Base-by-base conservation (phyloP, 35 echinoderm and acorn worm species). In the Lytechinus pictus region DNA sequence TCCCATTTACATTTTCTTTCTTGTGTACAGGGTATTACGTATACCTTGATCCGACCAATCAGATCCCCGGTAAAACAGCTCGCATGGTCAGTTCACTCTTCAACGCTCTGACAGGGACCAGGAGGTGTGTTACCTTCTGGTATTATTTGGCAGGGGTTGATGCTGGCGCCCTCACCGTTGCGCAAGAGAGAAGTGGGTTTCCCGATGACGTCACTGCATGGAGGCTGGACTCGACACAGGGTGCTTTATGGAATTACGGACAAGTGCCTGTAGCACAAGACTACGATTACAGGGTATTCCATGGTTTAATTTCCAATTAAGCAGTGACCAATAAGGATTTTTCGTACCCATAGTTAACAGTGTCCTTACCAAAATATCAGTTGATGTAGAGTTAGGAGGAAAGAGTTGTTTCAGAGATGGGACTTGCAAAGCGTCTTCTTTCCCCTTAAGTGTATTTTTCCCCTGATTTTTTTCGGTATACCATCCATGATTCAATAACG, bases 71-170 rank as follows among this genome's bases (percentile, higher is more conserved):
- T 57, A 89, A 72, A 19, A 54, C 56, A 0, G 66, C 96, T 4
- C 94, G 94, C 14, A 94, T 97, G 16, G 52, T 54, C 28, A 94
- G 96, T 51, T 28, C 89, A 1, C 28, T 93, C 4, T 92, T 91
- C 33, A 14, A 52, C 27, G 79, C 24, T 9, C 27, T 5, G 9
- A 91, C 90, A 9, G 79, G 16, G 8, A 89, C 79, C 10, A 52
- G 86, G 33, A 28, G 87, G 29, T 97, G 97, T 66, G 14, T 95
- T 27, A 95, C 87, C 4, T 97, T 97, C 92, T 97, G 96, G 95
- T 97, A 96, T 93, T 96, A 96, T 44, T 94, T 97, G 94, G 92
- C 95, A 52, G 96, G 97, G 24, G 29, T 94, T 4, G 91, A 97
- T 94, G 72, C 94, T 8, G 96, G 95, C 29, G 93, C 60, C 9